Base-by-base conservation (phyloP, 2,113 vertebrate species). In the Electrona antarctica region DNA sequence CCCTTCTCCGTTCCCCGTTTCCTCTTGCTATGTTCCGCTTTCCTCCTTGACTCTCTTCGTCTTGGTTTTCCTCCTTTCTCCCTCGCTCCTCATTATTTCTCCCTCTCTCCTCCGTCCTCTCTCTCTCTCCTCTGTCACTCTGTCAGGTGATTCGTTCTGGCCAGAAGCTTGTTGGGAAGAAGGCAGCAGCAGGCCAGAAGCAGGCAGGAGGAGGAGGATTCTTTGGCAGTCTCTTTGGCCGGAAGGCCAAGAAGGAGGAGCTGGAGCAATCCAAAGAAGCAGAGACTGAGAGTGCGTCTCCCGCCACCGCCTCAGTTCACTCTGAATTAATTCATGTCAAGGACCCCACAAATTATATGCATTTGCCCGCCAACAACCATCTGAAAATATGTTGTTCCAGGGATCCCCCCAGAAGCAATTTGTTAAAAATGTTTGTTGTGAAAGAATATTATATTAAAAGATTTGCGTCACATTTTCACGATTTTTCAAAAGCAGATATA, bases 121-220 rank as follows among this genome's bases (percentile, higher is more conserved):
- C 7, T 11, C 14, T 58, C 13, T 47, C 29, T 33, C 14, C 50
- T 11, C 13, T 50, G 11, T 57, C 7, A 28, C 3, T 68, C 87
- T 78, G 52, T 78, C 84, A 99, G 97, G 94, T 96, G 47, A 90
- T 98, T 83, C 87, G 95, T 21, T 98, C 98, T 1, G 98, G 98
- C 6, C 96, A 97, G 79, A 99, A 97, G 77, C 73, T 96, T 2
- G 56, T 92, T 67, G 93, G 79, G 13, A 98, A 96, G 90, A 98
- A 97, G 72, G 79, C 81, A 0, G 1, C 79, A 7, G 92, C 88
- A 2, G 92, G 91, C 48, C 92, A 78, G 51, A 96, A 96, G 80
- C 95, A 95, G 74, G 94, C 21, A 21, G 21, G 94, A 73, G 71
- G 94, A 80, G 95, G 95, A 79, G 95, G 98, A 33, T 99, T 97